Conservation (phyloP, 2,113 vertebrate genomes). For the Pterocles orientalis region DNA sequence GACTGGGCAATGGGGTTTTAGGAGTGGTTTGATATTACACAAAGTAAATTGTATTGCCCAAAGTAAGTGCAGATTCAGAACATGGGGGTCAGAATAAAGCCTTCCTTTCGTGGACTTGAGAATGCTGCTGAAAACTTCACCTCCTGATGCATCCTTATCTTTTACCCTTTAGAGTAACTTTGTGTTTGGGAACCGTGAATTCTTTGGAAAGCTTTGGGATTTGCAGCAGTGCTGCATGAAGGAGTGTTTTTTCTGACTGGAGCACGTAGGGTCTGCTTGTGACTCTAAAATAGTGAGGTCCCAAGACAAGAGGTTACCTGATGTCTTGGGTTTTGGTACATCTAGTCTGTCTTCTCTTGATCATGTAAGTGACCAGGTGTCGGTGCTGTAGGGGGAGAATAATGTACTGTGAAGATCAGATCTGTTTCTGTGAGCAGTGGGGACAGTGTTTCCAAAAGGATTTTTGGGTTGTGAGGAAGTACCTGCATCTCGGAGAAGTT, state of each 20-base stretch:
- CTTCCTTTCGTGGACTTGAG: neutral
- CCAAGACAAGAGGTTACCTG: neutral
- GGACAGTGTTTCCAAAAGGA: neutral
- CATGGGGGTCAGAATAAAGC: neutral
- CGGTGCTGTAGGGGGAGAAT: neutral
- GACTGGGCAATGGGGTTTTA: neutral
- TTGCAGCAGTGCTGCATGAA: neutral
- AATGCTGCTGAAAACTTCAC: neutral
- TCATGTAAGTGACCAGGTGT: neutral
- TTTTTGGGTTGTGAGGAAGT: neutral
- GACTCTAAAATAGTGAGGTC: neutral
- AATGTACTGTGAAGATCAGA: neutral
- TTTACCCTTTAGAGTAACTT: neutral
- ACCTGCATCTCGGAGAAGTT: neutral
- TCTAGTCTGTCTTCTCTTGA: neutral
- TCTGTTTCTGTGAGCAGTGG: neutral
- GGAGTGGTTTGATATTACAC: neutral
- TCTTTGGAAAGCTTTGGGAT: slow-evolving; percentile 3
- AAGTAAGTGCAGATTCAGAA: neutral
- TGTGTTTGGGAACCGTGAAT: neutral
- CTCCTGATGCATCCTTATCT: neutral
- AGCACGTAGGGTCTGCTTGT: neutral
- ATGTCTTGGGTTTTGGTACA: neutral
- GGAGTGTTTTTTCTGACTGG: neutral
- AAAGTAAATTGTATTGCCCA: neutral